phyloP scores from a whole-genome alignment of 2,888 invertebrate species.

The Hofmannophila pseudospretella region DNA sequence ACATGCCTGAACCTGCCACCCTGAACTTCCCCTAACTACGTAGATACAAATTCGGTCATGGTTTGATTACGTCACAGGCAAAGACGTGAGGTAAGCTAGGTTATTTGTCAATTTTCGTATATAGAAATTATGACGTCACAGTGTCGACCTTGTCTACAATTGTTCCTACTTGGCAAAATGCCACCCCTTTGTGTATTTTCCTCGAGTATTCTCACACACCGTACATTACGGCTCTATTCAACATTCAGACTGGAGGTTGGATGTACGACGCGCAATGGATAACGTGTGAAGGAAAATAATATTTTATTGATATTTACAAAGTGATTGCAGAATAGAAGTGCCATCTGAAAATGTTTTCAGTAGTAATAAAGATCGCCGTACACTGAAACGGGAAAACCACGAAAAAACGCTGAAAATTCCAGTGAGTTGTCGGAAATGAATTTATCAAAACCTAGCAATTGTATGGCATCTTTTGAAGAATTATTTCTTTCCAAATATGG shows the following conservation, averaged over 20 bases:
- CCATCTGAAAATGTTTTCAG: neutral
- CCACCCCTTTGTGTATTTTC: neutral
- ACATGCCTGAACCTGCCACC: too few species aligned
- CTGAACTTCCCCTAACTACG: too few species aligned
- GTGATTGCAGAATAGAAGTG: neutral
- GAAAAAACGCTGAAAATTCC: too few species aligned
- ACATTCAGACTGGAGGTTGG: neutral
- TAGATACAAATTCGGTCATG: too few species aligned
- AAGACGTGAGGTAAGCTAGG: too few species aligned
- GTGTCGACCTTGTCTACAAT: neutral
- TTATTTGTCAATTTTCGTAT: too few species aligned
- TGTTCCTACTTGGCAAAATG: conserved; percentile 5
- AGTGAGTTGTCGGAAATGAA: neutral
- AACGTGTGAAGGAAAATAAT: neutral
- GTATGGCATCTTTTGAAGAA: neutral
- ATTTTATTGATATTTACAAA: neutral
- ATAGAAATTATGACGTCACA: neutral
- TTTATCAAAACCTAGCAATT: too few species aligned
- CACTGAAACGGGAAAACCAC: neutral
- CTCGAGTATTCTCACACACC: too few species aligned
- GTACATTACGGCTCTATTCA: neutral
- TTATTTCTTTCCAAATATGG: neutral
- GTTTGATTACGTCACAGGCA: too few species aligned
- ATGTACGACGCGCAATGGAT: neutral
- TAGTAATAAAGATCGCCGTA: neutral